phyloP scores from a whole-genome alignment of 2,113 vertebrate species.

The Sceloporus tristichus region DNA sequence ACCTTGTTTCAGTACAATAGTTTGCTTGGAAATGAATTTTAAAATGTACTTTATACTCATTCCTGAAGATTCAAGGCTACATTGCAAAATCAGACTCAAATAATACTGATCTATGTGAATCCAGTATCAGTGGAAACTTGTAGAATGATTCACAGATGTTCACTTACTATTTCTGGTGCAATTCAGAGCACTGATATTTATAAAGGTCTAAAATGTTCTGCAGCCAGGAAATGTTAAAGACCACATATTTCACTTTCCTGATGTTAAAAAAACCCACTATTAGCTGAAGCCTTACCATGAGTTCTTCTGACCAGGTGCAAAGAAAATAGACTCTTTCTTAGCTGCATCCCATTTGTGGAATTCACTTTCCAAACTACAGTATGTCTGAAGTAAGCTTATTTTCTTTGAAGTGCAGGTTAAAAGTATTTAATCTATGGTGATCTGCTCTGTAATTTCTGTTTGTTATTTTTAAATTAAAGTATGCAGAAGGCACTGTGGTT shows the following conservation, averaged over 20 bases:
- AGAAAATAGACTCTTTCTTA: neutral
- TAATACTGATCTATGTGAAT: neutral
- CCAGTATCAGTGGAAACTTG: neutral
- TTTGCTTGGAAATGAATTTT: constrained; percentile 27
- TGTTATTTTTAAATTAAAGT: neutral
- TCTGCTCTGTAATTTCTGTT: neutral
- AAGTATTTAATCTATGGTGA: neutral
- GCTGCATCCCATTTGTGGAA: neutral
- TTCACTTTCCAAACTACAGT: neutral
- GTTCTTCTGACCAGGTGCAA: neutral
- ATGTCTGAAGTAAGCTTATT: neutral
- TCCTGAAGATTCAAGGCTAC: neutral
- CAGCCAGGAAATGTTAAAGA: neutral
- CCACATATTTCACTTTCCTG: neutral
- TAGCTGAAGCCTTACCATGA: neutral
- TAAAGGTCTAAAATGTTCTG: neutral
- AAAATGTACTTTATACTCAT: neutral
- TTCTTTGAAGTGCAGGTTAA: neutral
- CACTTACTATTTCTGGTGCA: neutral
- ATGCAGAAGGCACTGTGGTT: neutral
- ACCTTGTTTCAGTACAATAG: neutral
- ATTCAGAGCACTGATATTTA: neutral
- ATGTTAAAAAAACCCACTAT: neutral
- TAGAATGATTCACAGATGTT: neutral
- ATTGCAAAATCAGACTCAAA: neutral